Conservation (phyloP, 2,888 invertebrate genomes). For the Gastrophysa polygoni region DNA sequence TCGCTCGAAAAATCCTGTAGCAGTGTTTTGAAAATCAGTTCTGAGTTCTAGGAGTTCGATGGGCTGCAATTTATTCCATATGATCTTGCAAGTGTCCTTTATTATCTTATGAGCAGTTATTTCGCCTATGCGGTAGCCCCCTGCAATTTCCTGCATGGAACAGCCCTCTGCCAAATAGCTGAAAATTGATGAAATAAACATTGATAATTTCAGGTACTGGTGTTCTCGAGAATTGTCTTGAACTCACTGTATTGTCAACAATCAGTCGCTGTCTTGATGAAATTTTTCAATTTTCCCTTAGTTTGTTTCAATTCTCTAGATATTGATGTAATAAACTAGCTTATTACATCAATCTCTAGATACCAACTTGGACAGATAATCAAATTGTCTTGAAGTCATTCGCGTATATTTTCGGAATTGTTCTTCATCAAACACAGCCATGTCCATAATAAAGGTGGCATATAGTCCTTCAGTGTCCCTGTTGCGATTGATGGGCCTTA, state of each 20-base stretch:
- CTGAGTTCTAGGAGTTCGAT: neutral
- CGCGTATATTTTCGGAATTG: too few relatives aligned
- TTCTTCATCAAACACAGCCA: too few relatives aligned
- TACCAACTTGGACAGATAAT: neutral
- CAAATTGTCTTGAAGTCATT: neutral
- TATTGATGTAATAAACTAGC: too few relatives aligned
- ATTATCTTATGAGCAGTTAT: neutral
- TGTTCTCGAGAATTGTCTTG: neutral
- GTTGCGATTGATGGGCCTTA: neutral
- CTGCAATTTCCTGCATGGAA: neutral
- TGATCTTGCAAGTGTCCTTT: neutral
- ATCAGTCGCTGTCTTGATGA: neutral
- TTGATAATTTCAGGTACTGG: too few relatives aligned
- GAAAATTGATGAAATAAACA: too few relatives aligned
- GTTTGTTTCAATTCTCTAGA: too few relatives aligned
- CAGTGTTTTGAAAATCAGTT: too few relatives aligned
- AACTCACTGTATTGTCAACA: neutral
- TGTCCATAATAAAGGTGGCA: neutral
- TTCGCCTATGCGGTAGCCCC: too few relatives aligned
- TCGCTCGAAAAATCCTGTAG: conserved; percentile 6
- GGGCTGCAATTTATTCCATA: neutral
- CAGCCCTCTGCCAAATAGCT: too few relatives aligned
- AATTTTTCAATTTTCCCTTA: neutral
- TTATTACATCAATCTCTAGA: too few relatives aligned
- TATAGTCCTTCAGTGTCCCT: too few relatives aligned